Evolutionary conservation across 2,888 invertebrate species (phyloP).

Genomic region (Nymphalis urticae): DNA sequence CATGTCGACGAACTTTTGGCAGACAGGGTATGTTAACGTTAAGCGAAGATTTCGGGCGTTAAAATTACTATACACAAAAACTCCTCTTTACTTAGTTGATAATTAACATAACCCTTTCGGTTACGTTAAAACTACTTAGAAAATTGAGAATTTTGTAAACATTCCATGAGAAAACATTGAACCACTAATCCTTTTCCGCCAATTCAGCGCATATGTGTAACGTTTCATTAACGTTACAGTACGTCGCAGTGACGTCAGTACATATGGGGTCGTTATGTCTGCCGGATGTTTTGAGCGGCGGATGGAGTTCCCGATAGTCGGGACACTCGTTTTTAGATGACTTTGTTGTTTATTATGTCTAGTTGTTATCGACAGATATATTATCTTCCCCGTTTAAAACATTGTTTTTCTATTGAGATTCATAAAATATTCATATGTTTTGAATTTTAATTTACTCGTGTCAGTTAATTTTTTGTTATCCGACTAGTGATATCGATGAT

Average conservation of each 20-base stretch:
- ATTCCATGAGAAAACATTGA: neutral
- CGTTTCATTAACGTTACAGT: constrained; percentile 7
- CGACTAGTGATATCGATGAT: neutral
- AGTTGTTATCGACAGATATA: constrained; percentile 18
- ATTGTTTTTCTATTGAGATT: neutral
- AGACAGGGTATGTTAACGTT: neutral
- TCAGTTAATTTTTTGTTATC: neutral
- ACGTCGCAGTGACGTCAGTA: constrained; percentile 19
- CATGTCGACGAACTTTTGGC: constrained; percentile 13
- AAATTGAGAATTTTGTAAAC: neutral
- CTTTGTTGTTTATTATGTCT: constrained; percentile 28
- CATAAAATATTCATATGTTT: neutral
- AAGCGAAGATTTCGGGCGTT: neutral
- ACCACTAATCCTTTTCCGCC: neutral
- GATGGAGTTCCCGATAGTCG: constrained; percentile 45
- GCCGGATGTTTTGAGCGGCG: constrained; percentile 51
- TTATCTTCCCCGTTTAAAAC: neutral
- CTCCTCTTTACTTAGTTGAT: too few species aligned
- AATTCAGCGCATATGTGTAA: neutral
- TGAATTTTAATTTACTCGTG: neutral
- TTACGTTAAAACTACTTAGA: neutral
- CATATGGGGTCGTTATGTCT: constrained; percentile 30
- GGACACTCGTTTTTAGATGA: constrained; percentile 35
- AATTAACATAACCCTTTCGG: neutral
- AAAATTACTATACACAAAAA: neutral